Conservation (phyloP, 2,113 vertebrate genomes). For the Notiomystis cincta region DNA sequence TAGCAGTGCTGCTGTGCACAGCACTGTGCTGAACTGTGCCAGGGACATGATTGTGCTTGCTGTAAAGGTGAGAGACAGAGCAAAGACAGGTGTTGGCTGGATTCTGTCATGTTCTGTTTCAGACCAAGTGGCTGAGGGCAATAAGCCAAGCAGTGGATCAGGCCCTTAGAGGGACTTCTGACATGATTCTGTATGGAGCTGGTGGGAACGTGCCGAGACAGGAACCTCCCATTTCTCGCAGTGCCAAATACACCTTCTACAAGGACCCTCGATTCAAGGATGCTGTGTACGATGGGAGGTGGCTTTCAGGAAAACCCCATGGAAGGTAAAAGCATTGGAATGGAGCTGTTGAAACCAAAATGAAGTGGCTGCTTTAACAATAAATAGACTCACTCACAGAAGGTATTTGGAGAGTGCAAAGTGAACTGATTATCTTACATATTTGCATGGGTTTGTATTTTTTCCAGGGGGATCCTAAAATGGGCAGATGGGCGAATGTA, state of each 20-base stretch:
- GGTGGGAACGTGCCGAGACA: conserved; percentile 72
- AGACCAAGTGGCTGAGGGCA: conserved; percentile 93
- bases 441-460: neutral
- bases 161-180: conserved; percentile 77
- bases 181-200: conserved; percentile 47
- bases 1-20: neutral
- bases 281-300: conserved; percentile 87
- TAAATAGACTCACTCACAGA: neutral
- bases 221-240: conserved; percentile 91
- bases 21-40: neutral
- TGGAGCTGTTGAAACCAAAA: neutral
- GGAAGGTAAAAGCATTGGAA: conserved; percentile 79
- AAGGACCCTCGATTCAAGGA: conserved; percentile 92
- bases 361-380: neutral
- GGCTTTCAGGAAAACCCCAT: conserved; percentile 90
- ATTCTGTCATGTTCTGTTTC: conserved; percentile 10
- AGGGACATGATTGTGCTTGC: neutral
- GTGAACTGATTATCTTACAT: neutral
- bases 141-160: conserved; percentile 95
- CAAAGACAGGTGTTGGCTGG: neutral
- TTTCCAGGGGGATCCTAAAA: conserved; percentile 85
- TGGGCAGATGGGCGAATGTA: conserved; percentile 93
- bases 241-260: conserved; percentile 92
- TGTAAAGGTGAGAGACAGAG: neutral
- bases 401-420: neutral